Percentiles rank a stretch among this genome's conserved stretches.
phyloP scores from a whole-genome alignment of 1,140 invertebrate species.

The Aphaenogaster ashmeadi region DNA sequence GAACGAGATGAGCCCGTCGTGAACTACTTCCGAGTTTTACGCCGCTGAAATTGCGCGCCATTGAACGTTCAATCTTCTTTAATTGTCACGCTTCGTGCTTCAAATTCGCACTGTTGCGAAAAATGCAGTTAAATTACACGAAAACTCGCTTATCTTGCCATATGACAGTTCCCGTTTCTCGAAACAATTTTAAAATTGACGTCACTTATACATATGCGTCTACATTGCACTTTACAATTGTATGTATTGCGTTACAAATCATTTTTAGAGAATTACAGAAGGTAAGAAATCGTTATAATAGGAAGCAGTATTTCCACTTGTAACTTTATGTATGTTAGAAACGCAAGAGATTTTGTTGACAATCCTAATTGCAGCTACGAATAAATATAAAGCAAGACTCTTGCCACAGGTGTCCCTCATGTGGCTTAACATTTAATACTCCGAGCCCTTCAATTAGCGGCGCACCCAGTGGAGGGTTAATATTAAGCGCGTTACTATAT shows the following conservation, averaged over 20 bases:
- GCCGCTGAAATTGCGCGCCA: constrained; percentile 55
- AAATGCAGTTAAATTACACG: constrained; percentile 46
- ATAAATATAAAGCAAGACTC: constrained; percentile 26
- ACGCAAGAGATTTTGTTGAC: constrained; percentile 3
- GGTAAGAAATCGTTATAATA: background rate
- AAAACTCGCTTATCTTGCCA: constrained; percentile 26
- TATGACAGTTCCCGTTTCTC: background rate
- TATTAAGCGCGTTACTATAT: constrained; percentile 37
- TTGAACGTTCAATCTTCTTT: constrained; percentile 58
- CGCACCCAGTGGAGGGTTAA: constrained; percentile 30
- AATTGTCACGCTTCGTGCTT: constrained; percentile 55
- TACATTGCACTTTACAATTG: background rate
- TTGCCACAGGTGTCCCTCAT: constrained; percentile 35
- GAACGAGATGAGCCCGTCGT: constrained; percentile 45
- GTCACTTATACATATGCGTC: too few relatives aligned
- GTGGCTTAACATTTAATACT: constrained; percentile 54
- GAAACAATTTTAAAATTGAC: constrained; percentile 20
- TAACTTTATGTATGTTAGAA: background rate
- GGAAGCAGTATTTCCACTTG: background rate
- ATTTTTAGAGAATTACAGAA: background rate
- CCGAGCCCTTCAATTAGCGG: constrained; percentile 55
- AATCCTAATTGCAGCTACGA: background rate
- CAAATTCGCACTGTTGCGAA: constrained; percentile 47
- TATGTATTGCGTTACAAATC: background rate
- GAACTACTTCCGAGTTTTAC: constrained; percentile 55